Evolutionary conservation across 2,113 vertebrate species (phyloP), one percentile per base, ranked within the genome.

Genomic region (Colaptes auratus): DNA sequence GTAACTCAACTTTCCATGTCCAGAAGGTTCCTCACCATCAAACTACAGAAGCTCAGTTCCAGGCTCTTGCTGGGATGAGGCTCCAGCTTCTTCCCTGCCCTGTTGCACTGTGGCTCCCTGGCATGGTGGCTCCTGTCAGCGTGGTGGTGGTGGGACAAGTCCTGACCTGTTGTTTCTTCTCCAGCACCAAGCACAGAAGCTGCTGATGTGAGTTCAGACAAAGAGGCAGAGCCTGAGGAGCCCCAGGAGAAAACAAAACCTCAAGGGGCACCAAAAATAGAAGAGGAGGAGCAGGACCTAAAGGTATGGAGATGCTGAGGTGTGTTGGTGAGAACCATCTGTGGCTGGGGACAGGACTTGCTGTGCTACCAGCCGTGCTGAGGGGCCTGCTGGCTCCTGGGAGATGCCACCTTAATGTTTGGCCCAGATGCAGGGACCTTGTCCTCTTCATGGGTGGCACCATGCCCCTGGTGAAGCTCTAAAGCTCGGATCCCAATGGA

Each of bases 281-380:
- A 98, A 76, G 97, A 98, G 82, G 97, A 97, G n/a, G 98, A 99
- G 78, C 98, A 98, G 53, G 99, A 99, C 92, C 97, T 99, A 63
- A 99, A 99, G 98, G 99, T 99, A 97, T 3, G 85, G 86, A 27
- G 39, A 15, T 0, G 16, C 5, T 9, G 79, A 44, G 13, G 13
- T 17, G 18, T 33, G 82, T 35, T 4, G 0, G 5, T 55, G 81
- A 58, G 63, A 36, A 30, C 10, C 2, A 1, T 27, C 55, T 7
- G 9, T 33, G 66, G 66, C 39, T 11, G 19, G 39, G 17, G 63
- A 16, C 35, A 30, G 27, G 63, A 25, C 35, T 64, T 8, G 1
- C 31, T 0, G 1, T 52, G 52, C 58, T 2, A 1, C 42, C 11
- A 2, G 35, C 71, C 12, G 27, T 0, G 7, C 2, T 1, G 18